Conservation (phyloP, 2,113 vertebrate species). For the Melospiza georgiana region DNA sequence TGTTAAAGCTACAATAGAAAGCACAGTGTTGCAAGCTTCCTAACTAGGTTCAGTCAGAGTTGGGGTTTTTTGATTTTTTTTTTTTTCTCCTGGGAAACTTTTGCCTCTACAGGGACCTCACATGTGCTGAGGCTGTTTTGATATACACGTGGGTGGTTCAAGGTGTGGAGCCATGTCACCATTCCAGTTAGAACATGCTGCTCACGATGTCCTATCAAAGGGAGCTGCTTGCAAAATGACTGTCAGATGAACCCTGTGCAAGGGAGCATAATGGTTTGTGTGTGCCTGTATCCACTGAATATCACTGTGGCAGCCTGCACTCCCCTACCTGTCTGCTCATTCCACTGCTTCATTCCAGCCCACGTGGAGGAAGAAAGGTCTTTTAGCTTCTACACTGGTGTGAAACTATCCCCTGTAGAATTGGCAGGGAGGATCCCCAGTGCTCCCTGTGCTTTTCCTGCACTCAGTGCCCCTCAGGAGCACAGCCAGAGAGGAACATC, state of each 20-base stretch:
- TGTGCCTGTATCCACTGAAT: not conserved
- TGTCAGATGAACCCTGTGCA: constrained; percentile 25
- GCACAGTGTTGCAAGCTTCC: not conserved
- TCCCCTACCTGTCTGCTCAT: not conserved
- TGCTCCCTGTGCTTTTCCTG: no score
- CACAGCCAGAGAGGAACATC: no score
- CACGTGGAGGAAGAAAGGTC: not conserved
- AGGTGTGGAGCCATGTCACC: constrained; percentile 52
- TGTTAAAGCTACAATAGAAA: not conserved
- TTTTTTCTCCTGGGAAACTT: constrained; percentile 18
- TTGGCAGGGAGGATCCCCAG: not conserved
- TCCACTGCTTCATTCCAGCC: not conserved
- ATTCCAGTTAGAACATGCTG: constrained; percentile 51
- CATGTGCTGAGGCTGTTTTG: constrained; percentile 14
- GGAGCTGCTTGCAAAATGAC: constrained; percentile 16
- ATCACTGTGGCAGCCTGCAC: not conserved
- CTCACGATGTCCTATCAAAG: constrained; percentile 6
- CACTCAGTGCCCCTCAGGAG: no score
- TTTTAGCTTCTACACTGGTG: not conserved
- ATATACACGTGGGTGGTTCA: constrained; percentile 48
- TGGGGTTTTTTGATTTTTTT: not conserved
- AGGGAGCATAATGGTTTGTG: not conserved
- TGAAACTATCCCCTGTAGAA: not conserved
- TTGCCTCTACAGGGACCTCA: not conserved
- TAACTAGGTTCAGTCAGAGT: not conserved